Conservation (phyloP, 2,797 vertebrate species). For the Amazona finschi region DNA sequence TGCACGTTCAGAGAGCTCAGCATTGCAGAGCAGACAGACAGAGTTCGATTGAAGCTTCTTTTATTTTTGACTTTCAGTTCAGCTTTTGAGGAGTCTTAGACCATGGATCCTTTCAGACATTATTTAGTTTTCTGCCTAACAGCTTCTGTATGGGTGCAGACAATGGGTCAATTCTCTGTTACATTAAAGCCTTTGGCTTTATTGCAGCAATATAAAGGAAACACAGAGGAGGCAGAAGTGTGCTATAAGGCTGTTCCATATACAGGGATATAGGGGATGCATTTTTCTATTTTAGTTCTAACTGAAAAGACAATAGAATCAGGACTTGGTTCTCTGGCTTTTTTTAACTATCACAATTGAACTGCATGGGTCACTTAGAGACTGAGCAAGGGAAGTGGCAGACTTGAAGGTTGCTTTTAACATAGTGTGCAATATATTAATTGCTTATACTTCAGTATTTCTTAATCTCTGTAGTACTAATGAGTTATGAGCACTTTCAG, state of each 20-base stretch:
- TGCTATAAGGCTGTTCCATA: not conserved
- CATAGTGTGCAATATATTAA: not conserved
- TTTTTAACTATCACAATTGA: not conserved
- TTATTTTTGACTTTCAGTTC: not conserved
- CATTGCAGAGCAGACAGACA: not conserved
- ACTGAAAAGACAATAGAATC: not conserved
- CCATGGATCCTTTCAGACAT: not conserved
- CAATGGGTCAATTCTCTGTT: not conserved
- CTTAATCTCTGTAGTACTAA: not conserved
- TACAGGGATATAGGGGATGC: not conserved
- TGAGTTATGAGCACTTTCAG: not conserved
- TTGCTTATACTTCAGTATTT: not conserved
- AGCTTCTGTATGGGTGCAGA: not conserved
- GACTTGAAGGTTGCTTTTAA: not conserved
- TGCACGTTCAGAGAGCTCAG: not conserved
- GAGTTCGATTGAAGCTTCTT: not conserved
- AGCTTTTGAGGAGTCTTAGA: not conserved
- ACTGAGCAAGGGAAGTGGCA: not conserved
- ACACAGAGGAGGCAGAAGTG: not conserved
- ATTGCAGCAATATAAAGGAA: not conserved
- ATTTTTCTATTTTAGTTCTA: not conserved
- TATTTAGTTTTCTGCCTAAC: not conserved
- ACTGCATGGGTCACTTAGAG: not conserved
- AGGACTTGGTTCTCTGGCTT: not conserved
- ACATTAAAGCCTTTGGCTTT: not conserved